These are phyloP conservation scores for Xanthorhoe spadicearia DNA, from an alignment of 2,888 invertebrate genomes.

Conservation along the genomic window DNA sequence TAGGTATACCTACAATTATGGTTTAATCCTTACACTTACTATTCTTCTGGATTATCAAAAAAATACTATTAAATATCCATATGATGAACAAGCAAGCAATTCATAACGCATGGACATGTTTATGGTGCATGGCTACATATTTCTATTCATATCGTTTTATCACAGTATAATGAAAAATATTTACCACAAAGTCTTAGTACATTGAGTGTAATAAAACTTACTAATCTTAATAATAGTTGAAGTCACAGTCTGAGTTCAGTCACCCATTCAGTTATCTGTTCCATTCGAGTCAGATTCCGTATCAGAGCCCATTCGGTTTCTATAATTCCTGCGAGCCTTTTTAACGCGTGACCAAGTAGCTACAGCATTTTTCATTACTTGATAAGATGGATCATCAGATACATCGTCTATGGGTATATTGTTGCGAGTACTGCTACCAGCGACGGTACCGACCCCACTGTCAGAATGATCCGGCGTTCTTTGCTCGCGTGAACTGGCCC, in stretches of 20 bases:
- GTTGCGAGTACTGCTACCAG: constrained; percentile 67
- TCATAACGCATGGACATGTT: neutral
- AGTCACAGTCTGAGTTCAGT: constrained; percentile 51
- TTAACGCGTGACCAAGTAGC: constrained; percentile 71
- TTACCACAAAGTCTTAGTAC: constrained; percentile 1
- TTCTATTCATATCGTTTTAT: neutral
- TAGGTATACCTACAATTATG: neutral
- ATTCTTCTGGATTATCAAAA: too few relatives aligned
- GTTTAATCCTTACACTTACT: neutral
- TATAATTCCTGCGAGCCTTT: constrained; percentile 86
- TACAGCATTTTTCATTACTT: constrained; percentile 64
- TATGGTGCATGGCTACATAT: neutral
- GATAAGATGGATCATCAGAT: constrained; percentile 79
- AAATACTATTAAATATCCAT: too few relatives aligned
- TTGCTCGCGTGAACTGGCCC: constrained; percentile 11
- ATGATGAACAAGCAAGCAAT: neutral
- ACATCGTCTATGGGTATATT: constrained; percentile 63
- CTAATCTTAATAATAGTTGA: constrained; percentile 45
- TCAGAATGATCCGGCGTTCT: constrained; percentile 64
- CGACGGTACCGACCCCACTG: constrained; percentile 71
- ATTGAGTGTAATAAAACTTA: constrained; percentile 28
- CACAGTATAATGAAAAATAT: constrained; percentile 6
- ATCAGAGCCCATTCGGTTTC: constrained; percentile 86
- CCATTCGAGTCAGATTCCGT: constrained; percentile 82
- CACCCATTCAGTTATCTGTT: constrained; percentile 50